These are phyloP conservation scores for Aphelinus atriplicis DNA, from an alignment of 1,140 invertebrate species.

Conservation along the genomic window DNA sequence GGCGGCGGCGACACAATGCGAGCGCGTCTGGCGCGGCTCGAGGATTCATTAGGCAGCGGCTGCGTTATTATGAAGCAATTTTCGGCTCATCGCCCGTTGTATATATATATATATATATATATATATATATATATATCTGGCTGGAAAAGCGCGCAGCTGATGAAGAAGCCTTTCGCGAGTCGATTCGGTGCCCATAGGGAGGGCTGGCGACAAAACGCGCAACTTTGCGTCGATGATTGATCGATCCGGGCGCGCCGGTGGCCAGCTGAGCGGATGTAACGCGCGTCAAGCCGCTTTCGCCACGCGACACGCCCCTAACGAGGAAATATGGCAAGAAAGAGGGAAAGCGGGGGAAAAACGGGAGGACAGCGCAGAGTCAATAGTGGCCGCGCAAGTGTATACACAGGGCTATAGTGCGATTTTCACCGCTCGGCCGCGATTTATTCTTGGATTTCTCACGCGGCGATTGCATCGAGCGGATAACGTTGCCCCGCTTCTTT, in stretches of 20 bases:
- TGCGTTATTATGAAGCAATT: background rate
- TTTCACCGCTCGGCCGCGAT: no score
- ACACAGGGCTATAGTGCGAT: no score
- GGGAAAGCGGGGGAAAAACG: background rate
- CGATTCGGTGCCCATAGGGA: no score
- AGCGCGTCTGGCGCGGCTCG: no score
- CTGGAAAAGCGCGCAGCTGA: background rate
- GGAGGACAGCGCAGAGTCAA: slow-evolving; percentile 45
- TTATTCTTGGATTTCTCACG: no score
- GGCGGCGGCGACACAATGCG: no score
- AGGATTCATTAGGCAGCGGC: no score
- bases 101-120: background rate
- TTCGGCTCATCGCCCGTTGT: slow-evolving; percentile 8
- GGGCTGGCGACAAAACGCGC: background rate
- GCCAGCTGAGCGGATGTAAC: slow-evolving; percentile 54
- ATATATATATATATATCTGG: background rate
- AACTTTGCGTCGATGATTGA: slow-evolving; percentile 27
- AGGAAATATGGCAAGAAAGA: no score
- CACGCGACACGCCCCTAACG: background rate
- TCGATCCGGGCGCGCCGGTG: background rate
- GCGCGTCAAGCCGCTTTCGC: slow-evolving; percentile 45
- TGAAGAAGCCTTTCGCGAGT: slow-evolving; percentile 22
- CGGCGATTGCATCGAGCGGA: no score
- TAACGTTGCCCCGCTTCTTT: no score
- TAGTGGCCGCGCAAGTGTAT: slow-evolving; percentile 43